Evolutionary conservation across 2,113 vertebrate genomes (phyloP), one percentile per base, ranked within the genome.

Genomic region (Malurus melanocephalus): DNA sequence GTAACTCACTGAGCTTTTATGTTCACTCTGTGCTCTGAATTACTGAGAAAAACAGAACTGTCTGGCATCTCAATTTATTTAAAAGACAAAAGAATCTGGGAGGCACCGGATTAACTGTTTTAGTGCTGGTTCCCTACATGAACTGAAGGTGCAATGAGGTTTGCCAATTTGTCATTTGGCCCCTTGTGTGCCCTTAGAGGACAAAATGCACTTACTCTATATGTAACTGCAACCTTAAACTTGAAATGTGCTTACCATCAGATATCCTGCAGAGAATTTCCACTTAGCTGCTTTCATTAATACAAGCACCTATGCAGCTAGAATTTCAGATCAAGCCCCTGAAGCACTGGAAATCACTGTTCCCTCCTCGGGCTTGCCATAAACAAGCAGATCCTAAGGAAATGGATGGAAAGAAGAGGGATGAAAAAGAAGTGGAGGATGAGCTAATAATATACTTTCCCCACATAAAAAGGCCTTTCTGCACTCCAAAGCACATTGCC

Each of bases 291-390:
- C 45, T 89, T 85, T 77, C 52, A 77, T 71, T 93, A 92, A 80
- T 28, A 69, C 33, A 81, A 82, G 74, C 6, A 12, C 22, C 26
- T 65, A 51, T 69, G 67, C 67, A 90, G 67, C 52, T 17, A 66
- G 71, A 94, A 80, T 87, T 92, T 89, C 48, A 90, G 46, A 95
- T 73, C 33, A 95, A 92, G 78, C 12, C 51, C 32, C 69, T 33
- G 10, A 62, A 73, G 62, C 55, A 32, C 0, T 73, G 43, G 55
- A 53, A 78, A 85, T 78, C 65, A 48, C 60, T 57, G 51, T 62
- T 51, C 28, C 68, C 32, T 78, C 62, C 49, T 76, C 2, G 0
- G 22, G 14, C 33, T 79, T 81, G 28, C 46, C 55, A 55, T 28
- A 75, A 91, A 80, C 56, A 88, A 84, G 33, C 11, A 77, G 24